phyloP scores from a whole-genome alignment of 2,113 vertebrate genomes.

The Ceuthmochares aereus region DNA sequence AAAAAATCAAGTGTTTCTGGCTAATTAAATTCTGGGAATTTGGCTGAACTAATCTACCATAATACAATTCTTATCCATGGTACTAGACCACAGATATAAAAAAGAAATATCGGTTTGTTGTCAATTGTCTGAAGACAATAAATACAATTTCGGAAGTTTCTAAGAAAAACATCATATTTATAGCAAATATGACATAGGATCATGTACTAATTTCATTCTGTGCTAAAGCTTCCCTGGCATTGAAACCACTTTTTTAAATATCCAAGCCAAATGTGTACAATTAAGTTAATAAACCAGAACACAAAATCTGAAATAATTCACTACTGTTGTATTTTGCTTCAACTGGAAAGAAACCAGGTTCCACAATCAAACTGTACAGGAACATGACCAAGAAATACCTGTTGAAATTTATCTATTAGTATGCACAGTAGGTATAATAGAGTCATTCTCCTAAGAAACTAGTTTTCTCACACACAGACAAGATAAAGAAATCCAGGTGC shows the following conservation, averaged over 20 bases:
- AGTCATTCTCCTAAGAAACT: not conserved
- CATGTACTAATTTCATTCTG: not conserved
- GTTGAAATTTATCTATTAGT: not conserved
- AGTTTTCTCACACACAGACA: not conserved
- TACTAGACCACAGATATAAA: not conserved
- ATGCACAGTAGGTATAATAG: not conserved
- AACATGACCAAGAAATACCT: not conserved
- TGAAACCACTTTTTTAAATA: not conserved
- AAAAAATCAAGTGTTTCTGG: not conserved
- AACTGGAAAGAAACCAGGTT: not conserved
- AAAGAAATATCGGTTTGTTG: accelerated
- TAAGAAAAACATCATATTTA: not conserved
- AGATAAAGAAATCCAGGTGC: not conserved
- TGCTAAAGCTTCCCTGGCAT: not conserved
- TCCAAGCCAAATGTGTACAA: not conserved
- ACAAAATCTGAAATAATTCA: not conserved
- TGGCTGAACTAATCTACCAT: not conserved
- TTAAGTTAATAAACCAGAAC: not conserved
- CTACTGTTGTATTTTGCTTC: not conserved
- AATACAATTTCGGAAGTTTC: not conserved
- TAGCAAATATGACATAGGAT: not conserved
- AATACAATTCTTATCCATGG: not conserved
- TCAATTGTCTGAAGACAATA: not conserved
- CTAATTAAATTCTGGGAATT: not conserved
- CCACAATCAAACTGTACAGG: not conserved